Conservation (phyloP, 2,797 vertebrate genomes). For the Siniperca obscura region DNA sequence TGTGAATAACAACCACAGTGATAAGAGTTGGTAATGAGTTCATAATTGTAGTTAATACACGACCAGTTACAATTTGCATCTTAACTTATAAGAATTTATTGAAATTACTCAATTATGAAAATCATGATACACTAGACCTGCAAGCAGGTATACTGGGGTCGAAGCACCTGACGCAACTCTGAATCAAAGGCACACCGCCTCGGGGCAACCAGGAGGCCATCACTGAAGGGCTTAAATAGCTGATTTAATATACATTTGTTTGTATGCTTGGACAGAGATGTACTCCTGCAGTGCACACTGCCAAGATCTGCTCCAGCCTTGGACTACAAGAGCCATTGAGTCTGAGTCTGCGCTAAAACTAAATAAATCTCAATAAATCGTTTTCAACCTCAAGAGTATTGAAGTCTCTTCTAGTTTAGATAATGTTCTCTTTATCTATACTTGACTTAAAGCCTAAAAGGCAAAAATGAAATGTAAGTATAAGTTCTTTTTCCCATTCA, state of each 20-base stretch:
- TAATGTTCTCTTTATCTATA: background rate
- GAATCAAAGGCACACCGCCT: background rate
- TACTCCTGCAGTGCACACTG: background rate
- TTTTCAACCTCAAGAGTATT: background rate
- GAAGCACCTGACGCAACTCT: background rate
- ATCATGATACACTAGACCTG: background rate
- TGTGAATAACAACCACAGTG: background rate
- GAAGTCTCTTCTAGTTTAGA: background rate
- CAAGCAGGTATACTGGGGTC: background rate
- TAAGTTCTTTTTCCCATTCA: background rate
- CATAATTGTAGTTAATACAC: background rate
- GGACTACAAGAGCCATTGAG: background rate
- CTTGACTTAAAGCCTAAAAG: background rate
- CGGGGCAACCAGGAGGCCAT: slow-evolving; percentile 3
- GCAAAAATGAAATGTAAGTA: background rate
- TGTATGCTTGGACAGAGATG: slow-evolving; percentile 20
- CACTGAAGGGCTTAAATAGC: slow-evolving; percentile 10
- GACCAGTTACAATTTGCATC: background rate
- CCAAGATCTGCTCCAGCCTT: slow-evolving; percentile 20
- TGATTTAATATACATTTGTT: slow-evolving; percentile 35
- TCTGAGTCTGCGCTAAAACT: background rate
- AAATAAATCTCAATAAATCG: slow-evolving; percentile 21
- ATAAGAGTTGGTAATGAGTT: background rate
- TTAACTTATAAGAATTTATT: background rate
- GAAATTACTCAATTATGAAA: background rate